Evolutionary conservation across 2,797 vertebrate genomes (phyloP).

Genomic region (Dromococcyx pavoninus): DNA sequence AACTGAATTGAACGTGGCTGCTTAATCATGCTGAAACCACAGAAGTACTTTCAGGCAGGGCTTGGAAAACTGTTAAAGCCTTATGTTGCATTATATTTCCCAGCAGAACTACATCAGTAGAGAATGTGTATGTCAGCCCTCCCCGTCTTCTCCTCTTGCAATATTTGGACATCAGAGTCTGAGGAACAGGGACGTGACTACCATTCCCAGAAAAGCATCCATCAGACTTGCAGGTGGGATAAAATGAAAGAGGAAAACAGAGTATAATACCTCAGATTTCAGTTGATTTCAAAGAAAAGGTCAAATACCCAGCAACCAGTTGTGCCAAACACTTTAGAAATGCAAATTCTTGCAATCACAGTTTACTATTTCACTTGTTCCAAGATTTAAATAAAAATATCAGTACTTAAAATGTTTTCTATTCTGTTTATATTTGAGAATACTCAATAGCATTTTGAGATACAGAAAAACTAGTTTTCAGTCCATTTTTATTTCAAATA

Average conservation of each 20-base stretch:
- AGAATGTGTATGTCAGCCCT: neutral
- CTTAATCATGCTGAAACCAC: neutral
- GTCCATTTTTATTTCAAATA: slow-evolving; percentile 54
- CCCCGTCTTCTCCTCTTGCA: neutral
- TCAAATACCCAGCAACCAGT: neutral
- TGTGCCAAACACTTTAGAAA: neutral
- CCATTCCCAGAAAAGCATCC: neutral
- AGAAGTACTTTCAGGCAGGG: neutral
- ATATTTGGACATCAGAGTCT: neutral
- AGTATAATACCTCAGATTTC: neutral
- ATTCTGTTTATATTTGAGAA: slow-evolving; percentile 12
- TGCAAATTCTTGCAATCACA: neutral
- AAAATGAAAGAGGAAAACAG: neutral
- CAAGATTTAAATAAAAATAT: neutral
- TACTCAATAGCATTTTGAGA: neutral
- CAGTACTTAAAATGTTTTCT: neutral
- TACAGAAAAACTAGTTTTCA: slow-evolving; percentile 18
- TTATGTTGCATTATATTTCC: neutral
- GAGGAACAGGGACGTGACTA: neutral
- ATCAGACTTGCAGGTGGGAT: neutral
- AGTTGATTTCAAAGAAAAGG: neutral
- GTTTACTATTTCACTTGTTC: neutral
- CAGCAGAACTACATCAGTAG: neutral
- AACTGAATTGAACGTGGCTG: neutral
- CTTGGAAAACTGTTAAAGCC: neutral